Conservation (phyloP, 2,797 vertebrate genomes). For the Novumbra hubbsi region DNA sequence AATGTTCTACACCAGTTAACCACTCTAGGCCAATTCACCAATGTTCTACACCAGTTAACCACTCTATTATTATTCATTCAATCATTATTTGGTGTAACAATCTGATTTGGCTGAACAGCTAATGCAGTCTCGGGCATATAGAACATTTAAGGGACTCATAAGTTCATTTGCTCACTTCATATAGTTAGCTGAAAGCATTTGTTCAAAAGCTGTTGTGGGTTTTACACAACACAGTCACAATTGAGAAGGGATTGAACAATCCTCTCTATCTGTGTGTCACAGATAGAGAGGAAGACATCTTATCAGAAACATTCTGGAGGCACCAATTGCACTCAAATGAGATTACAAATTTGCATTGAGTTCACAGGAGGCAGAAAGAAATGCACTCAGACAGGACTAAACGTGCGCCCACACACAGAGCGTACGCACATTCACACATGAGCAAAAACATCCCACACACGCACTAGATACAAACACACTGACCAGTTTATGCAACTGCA, state of each 20-base stretch:
- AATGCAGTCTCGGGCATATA: too few relatives aligned
- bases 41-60: too few relatives aligned
- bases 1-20: too few relatives aligned
- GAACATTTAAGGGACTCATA: neutral
- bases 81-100: too few relatives aligned
- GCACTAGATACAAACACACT: slow-evolving; percentile 5
- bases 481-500: slow-evolving; percentile 58
- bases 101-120: neutral
- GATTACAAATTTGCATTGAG: neutral
- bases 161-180: neutral
- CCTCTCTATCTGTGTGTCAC: neutral
- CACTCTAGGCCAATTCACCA: too few relatives aligned
- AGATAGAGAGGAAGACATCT: slow-evolving; percentile 9
- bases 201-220: slow-evolving; percentile 17
- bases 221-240: slow-evolving; percentile 12
- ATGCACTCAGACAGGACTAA: neutral
- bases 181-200: slow-evolving; percentile 23
- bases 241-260: slow-evolving; percentile 8
- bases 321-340: neutral
- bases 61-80: too few relatives aligned
- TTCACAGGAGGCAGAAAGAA: neutral
- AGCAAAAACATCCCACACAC: neutral
- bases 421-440: neutral
- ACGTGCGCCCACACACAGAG: neutral
- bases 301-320: neutral